Evolutionary conservation across 2,113 vertebrate genomes (phyloP), one percentile per base, ranked within the genome.

Genomic region (Pluvianellus socialis): DNA sequence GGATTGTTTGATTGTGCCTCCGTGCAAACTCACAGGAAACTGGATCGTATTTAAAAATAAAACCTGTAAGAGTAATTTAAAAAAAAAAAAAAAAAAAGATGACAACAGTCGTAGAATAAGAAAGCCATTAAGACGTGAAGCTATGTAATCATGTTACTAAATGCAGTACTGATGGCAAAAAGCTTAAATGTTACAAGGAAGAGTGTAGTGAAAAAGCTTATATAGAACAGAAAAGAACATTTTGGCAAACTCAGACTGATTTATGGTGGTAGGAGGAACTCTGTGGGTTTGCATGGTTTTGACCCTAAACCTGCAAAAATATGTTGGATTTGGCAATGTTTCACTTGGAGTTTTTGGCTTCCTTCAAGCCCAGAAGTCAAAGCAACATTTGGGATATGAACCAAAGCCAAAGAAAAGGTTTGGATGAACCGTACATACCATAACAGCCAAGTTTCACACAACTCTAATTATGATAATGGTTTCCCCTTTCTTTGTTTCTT

Each of bases 251-350:
- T 74, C 32, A 14, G 42, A 6, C 42, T 96, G 96, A 97, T 97
- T 97, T 97, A 96, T 97, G 84, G 65, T 84, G 83, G 66, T 91
- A 75, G 38, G 66, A 96, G 50, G 73, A 96, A 72, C 86, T 96
- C 79, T 62, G 74, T 61, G 88, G 89, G 68, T 97, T 97, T 97
- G 59, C 85, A 82, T 95, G 91, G 73, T 90, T 96, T 97, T 97
- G 94, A 97, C 96, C 96, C 92, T 75, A 96, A 95, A 96, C 95
- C 91, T 95, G 73, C 87, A 95, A 88, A 97, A 95, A 56, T 92
- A 91, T 96, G 88, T 97, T 94, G 82, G 76, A 96, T 96, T 97
- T 97, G 96, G 97, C 97, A 94, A 75, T 1, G 20, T 96, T 97
- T 97, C 87, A 80, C 73, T 94, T 92, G 27, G 49, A 88, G 65